Evolutionary conservation across 2,113 vertebrate species (phyloP).

Genomic region (Glaucomys volans): DNA sequence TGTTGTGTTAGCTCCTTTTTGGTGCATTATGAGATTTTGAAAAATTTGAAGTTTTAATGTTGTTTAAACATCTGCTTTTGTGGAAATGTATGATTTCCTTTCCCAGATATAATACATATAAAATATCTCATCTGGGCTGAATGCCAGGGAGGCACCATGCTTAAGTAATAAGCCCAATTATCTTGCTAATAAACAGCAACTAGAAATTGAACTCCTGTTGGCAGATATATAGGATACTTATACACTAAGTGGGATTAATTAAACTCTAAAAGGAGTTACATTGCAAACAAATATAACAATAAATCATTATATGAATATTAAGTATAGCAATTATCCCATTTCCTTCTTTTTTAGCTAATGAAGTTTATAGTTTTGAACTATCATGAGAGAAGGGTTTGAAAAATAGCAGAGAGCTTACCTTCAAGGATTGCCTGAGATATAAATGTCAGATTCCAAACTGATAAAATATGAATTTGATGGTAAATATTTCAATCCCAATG

Average conservation of each 20-base stretch:
- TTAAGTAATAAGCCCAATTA: slow-evolving; percentile 83
- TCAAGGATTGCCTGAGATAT: not conserved
- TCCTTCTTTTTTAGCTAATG: slow-evolving; percentile 56
- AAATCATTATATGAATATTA: slow-evolving; percentile 72
- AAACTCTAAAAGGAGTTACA: slow-evolving; percentile 79
- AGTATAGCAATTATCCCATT: slow-evolving; percentile 60
- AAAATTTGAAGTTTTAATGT: slow-evolving; percentile 62
- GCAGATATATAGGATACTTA: slow-evolving; percentile 81
- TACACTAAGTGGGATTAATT: slow-evolving; percentile 87
- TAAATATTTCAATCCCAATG: slow-evolving; percentile 48
- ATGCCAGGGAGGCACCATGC: slow-evolving; percentile 73
- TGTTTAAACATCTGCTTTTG: slow-evolving; percentile 81
- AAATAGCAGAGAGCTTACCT: not conserved
- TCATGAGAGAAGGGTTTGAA: not conserved
- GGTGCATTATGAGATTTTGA: not conserved
- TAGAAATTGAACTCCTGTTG: slow-evolving; percentile 83
- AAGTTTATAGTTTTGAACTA: slow-evolving; percentile 47
- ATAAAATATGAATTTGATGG: slow-evolving; percentile 48
- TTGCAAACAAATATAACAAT: slow-evolving; percentile 75
- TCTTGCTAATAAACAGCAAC: slow-evolving; percentile 82
- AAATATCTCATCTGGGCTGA: slow-evolving; percentile 80
- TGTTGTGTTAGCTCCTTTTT: not conserved
- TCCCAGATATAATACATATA: slow-evolving; percentile 71
- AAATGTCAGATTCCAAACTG: slow-evolving; percentile 48
- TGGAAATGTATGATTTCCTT: slow-evolving; percentile 76